These are phyloP conservation scores for Pangasius krempfi DNA, from an alignment of 2,797 vertebrate species.

Conservation along the genomic window DNA sequence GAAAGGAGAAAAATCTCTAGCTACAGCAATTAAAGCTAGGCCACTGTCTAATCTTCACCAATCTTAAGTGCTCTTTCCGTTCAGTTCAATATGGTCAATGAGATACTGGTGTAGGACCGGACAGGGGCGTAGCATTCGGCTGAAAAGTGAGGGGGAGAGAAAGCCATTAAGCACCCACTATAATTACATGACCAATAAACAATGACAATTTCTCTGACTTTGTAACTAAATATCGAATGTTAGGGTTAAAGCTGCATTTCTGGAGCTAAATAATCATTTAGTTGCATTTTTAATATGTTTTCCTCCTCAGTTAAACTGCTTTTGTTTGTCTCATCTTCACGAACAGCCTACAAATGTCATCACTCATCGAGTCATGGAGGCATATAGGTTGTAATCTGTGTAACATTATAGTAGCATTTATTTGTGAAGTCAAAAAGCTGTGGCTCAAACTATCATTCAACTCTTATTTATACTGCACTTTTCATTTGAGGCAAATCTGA, in stretches of 20 bases:
- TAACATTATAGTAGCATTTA: neutral
- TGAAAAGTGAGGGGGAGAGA: neutral
- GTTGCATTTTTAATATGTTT: neutral
- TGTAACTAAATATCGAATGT: constrained; percentile 12
- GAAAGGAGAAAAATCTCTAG: constrained; percentile 30
- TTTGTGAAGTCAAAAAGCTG: neutral
- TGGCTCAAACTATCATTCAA: neutral
- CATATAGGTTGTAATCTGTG: neutral
- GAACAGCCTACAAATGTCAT: neutral
- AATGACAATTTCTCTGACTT: neutral
- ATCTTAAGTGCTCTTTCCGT: constrained; percentile 37
- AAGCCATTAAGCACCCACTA: constrained; percentile 6
- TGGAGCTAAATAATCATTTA: neutral
- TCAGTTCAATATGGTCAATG: constrained; percentile 32
- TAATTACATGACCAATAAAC: constrained; percentile 25
- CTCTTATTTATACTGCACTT: neutral
- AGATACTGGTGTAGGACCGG: constrained; percentile 3
- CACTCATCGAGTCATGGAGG: neutral
- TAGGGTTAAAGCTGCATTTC: neutral
- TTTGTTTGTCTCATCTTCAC: neutral
- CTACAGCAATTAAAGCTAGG: constrained; percentile 35
- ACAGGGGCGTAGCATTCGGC: neutral
- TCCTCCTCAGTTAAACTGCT: neutral
- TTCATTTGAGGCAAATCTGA: neutral
- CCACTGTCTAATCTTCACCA: constrained; percentile 17